phyloP scores from a whole-genome alignment of 2,888 invertebrate species.

The Synanthedon tipuliformis region DNA sequence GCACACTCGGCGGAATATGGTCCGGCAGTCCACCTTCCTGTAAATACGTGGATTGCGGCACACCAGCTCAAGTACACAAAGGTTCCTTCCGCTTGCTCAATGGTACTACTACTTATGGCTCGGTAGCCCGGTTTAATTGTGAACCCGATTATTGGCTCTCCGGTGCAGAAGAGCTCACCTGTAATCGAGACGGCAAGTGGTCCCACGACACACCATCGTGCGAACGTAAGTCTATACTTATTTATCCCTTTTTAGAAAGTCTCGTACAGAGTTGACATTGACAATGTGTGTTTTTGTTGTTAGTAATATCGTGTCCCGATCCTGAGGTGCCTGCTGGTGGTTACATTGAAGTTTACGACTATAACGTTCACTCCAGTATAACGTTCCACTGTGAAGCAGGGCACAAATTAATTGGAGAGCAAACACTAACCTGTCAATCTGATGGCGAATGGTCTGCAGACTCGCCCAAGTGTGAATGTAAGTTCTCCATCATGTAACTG shows the following conservation, averaged over 20 bases:
- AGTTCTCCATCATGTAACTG: slow-evolving; percentile 18
- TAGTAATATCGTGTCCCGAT: slow-evolving; percentile 88
- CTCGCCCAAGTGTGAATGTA: slow-evolving; percentile 87
- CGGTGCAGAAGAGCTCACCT: slow-evolving; percentile 77
- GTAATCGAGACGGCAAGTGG: slow-evolving; percentile 89
- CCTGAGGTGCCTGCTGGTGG: slow-evolving; percentile 88
- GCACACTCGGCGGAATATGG: slow-evolving; percentile 90
- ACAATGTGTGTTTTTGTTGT: slow-evolving; percentile 12
- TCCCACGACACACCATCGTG: slow-evolving; percentile 87
- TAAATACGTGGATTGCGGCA: slow-evolving; percentile 88
- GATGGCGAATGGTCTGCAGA: slow-evolving; percentile 88
- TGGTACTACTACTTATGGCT: slow-evolving; percentile 84
- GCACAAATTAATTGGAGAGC: slow-evolving; percentile 80
- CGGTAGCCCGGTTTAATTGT: slow-evolving; percentile 83
- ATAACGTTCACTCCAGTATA: slow-evolving; percentile 88
- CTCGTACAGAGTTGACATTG: neutral
- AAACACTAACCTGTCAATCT: slow-evolving; percentile 76
- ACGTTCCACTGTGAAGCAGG: slow-evolving; percentile 91
- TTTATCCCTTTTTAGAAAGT: neutral
- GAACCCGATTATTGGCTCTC: slow-evolving; percentile 86
- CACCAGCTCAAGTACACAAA: slow-evolving; percentile 82
- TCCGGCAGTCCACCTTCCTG: slow-evolving; percentile 82
- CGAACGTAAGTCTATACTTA: slow-evolving; percentile 73
- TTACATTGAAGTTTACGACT: slow-evolving; percentile 89
- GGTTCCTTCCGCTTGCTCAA: slow-evolving; percentile 80